Conservation (phyloP, 2,888 invertebrate genomes). For the Patella depressa region DNA sequence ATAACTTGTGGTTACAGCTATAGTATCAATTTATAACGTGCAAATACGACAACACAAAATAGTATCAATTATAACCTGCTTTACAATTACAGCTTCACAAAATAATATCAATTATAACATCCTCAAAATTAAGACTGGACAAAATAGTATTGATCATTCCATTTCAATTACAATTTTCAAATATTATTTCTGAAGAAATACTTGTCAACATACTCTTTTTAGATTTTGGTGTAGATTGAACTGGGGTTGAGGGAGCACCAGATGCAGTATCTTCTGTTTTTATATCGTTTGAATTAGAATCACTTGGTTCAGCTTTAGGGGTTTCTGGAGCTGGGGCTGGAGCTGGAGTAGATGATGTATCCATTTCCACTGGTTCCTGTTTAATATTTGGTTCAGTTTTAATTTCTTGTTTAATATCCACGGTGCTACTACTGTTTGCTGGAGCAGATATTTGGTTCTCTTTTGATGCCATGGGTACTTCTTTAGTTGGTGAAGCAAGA, state of each 20-base stretch:
- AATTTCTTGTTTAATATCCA: constrained; percentile 52
- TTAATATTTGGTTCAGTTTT: constrained; percentile 47
- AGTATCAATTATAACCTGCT: too few relatives aligned
- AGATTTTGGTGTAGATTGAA: constrained; percentile 22
- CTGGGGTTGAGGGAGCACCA: constrained; percentile 15
- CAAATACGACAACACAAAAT: too few relatives aligned
- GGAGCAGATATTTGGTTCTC: constrained; percentile 19
- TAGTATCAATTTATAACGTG: too few relatives aligned
- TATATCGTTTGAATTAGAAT: constrained; percentile 19
- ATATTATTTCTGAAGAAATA: too few relatives aligned
- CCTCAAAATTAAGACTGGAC: too few relatives aligned
- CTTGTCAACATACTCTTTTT: constrained; percentile 32
- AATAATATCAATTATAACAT: too few relatives aligned
- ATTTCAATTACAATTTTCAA: too few relatives aligned
- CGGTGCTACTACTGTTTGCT: constrained; percentile 31
- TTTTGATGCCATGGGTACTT: constrained; percentile 33
- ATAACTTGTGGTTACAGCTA: too few relatives aligned
- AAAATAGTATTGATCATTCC: too few relatives aligned
- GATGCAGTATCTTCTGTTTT: constrained; percentile 26
- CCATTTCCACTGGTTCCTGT: constrained; percentile 6
- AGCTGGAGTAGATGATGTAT: background rate
- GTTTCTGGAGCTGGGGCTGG: constrained; percentile 30
- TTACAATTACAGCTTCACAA: too few relatives aligned
- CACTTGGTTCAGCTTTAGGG: background rate
- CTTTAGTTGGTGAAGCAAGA: constrained; percentile 33